phyloP scores from a whole-genome alignment of 2,888 invertebrate species.

The Orthosia cruda region DNA sequence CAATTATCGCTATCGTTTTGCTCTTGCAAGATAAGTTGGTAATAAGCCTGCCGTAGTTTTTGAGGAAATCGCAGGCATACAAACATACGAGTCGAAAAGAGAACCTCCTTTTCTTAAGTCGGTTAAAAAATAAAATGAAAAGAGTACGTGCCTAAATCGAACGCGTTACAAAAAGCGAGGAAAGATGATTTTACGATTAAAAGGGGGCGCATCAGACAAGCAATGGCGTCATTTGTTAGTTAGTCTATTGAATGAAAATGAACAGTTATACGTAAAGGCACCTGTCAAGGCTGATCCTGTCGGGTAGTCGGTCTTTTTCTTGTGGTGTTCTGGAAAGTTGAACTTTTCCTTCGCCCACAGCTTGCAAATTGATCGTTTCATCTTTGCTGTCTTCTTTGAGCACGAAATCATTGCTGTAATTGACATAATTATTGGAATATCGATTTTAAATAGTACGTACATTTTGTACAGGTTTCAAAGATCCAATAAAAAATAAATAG shows the following conservation, averaged over 20 bases:
- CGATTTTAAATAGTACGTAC: neutral
- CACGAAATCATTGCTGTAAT: slow-evolving; percentile 69
- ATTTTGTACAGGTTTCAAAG: neutral
- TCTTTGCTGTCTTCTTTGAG: slow-evolving; percentile 84
- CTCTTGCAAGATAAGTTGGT: too few relatives aligned
- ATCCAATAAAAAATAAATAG: neutral
- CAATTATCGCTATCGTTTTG: too few relatives aligned
- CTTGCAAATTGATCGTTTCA: slow-evolving; percentile 90
- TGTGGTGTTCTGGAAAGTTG: slow-evolving; percentile 94
- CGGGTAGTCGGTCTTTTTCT: slow-evolving; percentile 96
- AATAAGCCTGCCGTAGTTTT: too few relatives aligned
- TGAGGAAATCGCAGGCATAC: too few relatives aligned
- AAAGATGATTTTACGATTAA: neutral
- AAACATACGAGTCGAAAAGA: too few relatives aligned
- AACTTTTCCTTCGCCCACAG: slow-evolving; percentile 93
- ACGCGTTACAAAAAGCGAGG: neutral
- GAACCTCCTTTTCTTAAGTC: too few relatives aligned
- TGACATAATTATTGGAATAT: neutral
- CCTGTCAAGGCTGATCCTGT: slow-evolving; percentile 97
- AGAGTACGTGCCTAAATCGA: neutral
- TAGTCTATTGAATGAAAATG: neutral
- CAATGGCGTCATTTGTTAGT: too few relatives aligned
- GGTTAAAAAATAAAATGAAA: too few relatives aligned
- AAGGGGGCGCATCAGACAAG: neutral
- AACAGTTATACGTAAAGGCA: slow-evolving; percentile 68